Percentiles rank a stretch among this genome's conserved stretches.
phyloP scores from a whole-genome alignment of 2,888 invertebrate species.

The Leucoma salicis region DNA sequence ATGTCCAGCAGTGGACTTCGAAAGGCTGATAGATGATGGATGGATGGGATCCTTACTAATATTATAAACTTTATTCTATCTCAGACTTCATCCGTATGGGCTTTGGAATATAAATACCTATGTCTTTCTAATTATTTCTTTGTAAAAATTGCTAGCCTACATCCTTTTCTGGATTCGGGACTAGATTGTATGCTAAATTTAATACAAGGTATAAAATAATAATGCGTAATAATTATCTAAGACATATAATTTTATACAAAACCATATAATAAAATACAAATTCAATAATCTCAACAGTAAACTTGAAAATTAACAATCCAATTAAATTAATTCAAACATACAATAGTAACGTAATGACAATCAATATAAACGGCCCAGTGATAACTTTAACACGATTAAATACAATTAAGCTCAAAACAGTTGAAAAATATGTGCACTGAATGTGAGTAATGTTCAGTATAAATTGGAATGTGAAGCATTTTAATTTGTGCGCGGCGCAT shows the following conservation, averaged over 20 bases:
- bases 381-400: neutral
- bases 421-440: conserved; percentile 10
- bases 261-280: neutral
- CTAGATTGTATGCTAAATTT: too few species aligned
- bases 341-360: neutral
- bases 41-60: too few species aligned
- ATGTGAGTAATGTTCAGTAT: conserved; percentile 26
- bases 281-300: neutral
- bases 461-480: conserved; percentile 27
- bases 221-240: neutral
- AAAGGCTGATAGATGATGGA: too few species aligned
- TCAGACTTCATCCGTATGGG: too few species aligned
- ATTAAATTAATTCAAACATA: neutral
- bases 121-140: too few species aligned
- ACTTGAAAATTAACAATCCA: neutral
- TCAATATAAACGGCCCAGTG: neutral
- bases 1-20: too few species aligned
- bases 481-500: conserved; percentile 21
- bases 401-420: conserved; percentile 2
- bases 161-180: too few species aligned
- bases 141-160: too few species aligned
- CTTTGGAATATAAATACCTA: too few species aligned
- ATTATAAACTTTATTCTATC: too few species aligned
- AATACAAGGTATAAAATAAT: neutral
- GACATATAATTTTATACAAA: neutral